Base-by-base conservation (phyloP, 1,140 invertebrate genomes). In the Dermatophagoides farinae region DNA sequence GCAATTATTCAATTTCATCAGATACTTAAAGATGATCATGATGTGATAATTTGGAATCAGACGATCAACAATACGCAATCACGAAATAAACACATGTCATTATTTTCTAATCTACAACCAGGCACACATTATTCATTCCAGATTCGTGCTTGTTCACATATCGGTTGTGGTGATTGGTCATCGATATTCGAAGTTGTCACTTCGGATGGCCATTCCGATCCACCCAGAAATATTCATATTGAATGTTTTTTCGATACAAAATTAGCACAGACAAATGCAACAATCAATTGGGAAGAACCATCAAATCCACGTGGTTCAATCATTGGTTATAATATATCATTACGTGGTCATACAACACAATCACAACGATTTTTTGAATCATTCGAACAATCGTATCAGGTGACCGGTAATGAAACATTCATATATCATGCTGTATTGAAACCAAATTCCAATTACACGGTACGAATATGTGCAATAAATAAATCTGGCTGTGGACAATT, bases 391-490 rank as follows among this genome's bases (percentile, higher is more conserved):
- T 57, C 60, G 20, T 60, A 54, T 49, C 62, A 62, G 25, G 61
- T 64, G 16, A 52, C 44, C 20, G 31, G 47, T 22, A 64, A 61
- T 44, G 50, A 65, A 57, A 66, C 61, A 31, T 41, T 58, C 12
- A 25, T 53, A 44, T 60, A 65, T 47, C 62, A 64, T 39, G 53
- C 53, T n/a, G 63, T 60, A 25, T 61, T 70, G 20, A 61, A 61
- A 47, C 66, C 69, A 18, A 71, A 71, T 54, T 70, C 70, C 1
- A 70, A 70, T 52, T 71, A 71, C 59, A 68, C 66, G 0, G 65
- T 63, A 14, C 25, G 54, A 40, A 41, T 67, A 0, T 67, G 66
- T 60, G 58, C 62, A 0, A 47, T 65, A 44, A 67, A 67, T 31
- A 63, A 59, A 25, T 62, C 66, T 0, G 66, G 66, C 6, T 67